Evolutionary conservation across 1,140 invertebrate genomes (phyloP).

Genomic region (Platorchestia sp.): DNA sequence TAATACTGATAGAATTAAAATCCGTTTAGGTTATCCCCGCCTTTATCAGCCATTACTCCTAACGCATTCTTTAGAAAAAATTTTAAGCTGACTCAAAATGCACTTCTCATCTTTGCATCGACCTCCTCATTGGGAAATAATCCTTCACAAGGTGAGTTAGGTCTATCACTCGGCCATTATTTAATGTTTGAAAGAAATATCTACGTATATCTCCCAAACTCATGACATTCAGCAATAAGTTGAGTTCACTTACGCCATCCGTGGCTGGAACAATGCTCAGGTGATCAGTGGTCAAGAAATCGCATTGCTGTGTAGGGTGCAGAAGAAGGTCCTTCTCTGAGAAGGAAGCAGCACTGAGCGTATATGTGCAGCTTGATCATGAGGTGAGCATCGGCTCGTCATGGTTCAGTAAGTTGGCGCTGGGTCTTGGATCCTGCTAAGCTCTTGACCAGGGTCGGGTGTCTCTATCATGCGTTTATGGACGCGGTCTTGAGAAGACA

Average conservation of each 20-base stretch:
- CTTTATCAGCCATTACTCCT: no score
- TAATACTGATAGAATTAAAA: background rate
- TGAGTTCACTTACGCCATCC: no score
- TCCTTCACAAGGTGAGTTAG: background rate
- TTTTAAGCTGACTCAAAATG: no score
- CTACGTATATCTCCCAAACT: no score
- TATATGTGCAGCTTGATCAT: background rate
- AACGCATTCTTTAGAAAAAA: no score
- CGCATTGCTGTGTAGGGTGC: background rate
- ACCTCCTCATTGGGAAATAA: background rate
- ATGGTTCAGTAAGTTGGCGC: background rate
- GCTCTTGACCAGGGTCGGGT: background rate
- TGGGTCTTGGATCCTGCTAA: background rate
- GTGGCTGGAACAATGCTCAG: no score
- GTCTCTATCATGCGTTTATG: slow-evolving; percentile 50
- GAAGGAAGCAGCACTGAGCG: background rate
- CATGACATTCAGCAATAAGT: no score
- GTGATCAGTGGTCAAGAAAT: no score
- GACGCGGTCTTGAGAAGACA: slow-evolving; percentile 29
- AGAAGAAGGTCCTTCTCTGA: background rate
- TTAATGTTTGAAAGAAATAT: no score
- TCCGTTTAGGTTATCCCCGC: no score
- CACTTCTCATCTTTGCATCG: no score
- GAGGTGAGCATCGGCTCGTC: background rate
- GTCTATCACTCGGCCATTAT: background rate